Base-by-base conservation (phyloP, 2,113 vertebrate species). In the Macaca mulatta region DNA sequence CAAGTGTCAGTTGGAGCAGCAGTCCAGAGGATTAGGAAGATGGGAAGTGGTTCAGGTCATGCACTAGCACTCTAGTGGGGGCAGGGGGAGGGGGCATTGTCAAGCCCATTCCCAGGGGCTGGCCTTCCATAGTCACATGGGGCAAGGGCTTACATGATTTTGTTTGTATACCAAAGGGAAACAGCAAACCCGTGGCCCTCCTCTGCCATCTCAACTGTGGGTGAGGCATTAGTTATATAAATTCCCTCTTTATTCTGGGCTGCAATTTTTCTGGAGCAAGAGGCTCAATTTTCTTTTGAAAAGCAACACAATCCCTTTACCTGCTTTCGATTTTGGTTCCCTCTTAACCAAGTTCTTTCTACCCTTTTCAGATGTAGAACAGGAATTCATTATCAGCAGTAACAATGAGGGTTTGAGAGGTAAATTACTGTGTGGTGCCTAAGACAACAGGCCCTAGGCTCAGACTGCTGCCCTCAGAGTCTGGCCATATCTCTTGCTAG, bases 401-500 rank as follows among this genome's bases (percentile, higher is more conserved):
- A 64, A 67, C 35, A 79, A 5, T 38, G 45, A 50, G 18, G 55
- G 13, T 45, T 82, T 59, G 13, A 96, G 89, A 92, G 23, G 55
- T 74, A 59, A 59, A 75, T 87, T 43, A 87, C 11, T 23, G 1
- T 7, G 13, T 57, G 38, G 4, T 96, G 55, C 32, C 35, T 82
- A 45, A 52, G 70, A 48, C 8, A 4, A 13, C 14, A 69, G 48
- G 20, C 27, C 35, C 17, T 57, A 45, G 27, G 55, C 38, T 38
- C 4, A 9, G 74, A 48, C 35, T 13, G 18, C 13, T 91, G 32
- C 30, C 8, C 12, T 79, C 11, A 45, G 40, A 67, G 23, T 83
- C 0, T 67, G 6, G 22, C 14, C 2, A 0, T 50, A 1, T 67
- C 14, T 2, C 38, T 32, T 13, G 7, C 35, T 30, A 8, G 23